phyloP scores from a whole-genome alignment of 2,888 invertebrate genomes.

The Holacanthella duospinosa region DNA sequence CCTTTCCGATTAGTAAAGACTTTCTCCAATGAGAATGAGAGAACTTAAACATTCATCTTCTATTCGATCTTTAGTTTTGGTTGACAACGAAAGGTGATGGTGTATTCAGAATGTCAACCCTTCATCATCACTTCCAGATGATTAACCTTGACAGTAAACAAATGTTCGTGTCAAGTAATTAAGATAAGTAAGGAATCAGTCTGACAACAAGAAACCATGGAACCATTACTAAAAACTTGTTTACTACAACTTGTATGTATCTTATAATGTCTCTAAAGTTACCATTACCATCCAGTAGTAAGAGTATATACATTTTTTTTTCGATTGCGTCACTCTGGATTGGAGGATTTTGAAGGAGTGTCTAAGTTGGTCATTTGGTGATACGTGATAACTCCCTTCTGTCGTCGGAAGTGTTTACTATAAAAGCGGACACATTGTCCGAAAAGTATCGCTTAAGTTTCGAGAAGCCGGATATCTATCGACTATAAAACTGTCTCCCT shows the following conservation, averaged over 20 bases:
- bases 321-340: neutral
- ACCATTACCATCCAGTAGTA: no score
- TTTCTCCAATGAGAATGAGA: neutral
- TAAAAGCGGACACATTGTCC: neutral
- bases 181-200: neutral
- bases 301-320: neutral
- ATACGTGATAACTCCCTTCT: neutral
- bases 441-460: neutral
- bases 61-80: neutral
- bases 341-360: neutral
- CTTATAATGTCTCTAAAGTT: no score
- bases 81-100: neutral
- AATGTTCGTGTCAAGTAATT: neutral
- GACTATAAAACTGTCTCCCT: neutral
- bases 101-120: neutral
- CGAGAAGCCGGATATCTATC: neutral
- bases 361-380: neutral
- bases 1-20: neutral
- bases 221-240: no score
- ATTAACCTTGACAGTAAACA: neutral
- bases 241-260: no score
- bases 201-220: neutral
- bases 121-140: neutral
- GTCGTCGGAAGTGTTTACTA: neutral
- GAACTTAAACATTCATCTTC: no score